Percentiles rank a stretch among this genome's conserved stretches.
phyloP scores from a whole-genome alignment of 2,888 invertebrate species.

The Amorpha juglandis region DNA sequence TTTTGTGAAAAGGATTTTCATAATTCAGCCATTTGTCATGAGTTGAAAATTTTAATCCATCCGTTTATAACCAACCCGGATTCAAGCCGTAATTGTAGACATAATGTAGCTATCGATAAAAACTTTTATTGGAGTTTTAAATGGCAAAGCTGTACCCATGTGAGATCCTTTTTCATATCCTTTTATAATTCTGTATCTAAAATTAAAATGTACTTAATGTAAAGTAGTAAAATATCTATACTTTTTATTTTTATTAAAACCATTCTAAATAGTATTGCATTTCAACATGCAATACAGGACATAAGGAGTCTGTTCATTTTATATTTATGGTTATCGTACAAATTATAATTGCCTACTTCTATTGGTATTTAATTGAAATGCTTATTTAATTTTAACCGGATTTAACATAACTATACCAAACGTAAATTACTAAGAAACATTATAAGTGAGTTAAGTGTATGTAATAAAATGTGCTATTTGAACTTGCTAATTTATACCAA shows the following conservation, averaged over 20 bases:
- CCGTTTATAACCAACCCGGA: constrained; percentile 45
- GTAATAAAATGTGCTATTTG: not conserved
- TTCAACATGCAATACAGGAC: constrained; percentile 4
- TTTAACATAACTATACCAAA: not conserved
- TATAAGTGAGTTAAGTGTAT: not conserved
- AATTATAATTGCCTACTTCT: constrained; percentile 8
- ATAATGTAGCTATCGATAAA: constrained; percentile 35
- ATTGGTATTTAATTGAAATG: not conserved
- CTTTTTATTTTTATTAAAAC: not conserved
- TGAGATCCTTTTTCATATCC: constrained; percentile 52
- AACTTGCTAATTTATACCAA: not conserved
- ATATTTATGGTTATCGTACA: not conserved
- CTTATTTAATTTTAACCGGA: not conserved
- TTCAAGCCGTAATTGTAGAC: constrained; percentile 33
- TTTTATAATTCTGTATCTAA: constrained; percentile 26
- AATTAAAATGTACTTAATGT: not conserved
- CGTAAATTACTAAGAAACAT: not conserved
- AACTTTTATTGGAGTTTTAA: constrained; percentile 39
- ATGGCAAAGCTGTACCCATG: constrained; percentile 46
- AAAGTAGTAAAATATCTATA: not conserved
- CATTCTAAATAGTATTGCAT: not conserved
- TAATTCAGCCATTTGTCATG: constrained; percentile 30
- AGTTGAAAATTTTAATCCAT: constrained; percentile 33
- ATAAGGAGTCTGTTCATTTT: not conserved
- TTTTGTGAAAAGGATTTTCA: constrained; percentile 14